Evolutionary conservation across 2,113 vertebrate genomes (phyloP).

Genomic region (Oxyruncus cristatus): DNA sequence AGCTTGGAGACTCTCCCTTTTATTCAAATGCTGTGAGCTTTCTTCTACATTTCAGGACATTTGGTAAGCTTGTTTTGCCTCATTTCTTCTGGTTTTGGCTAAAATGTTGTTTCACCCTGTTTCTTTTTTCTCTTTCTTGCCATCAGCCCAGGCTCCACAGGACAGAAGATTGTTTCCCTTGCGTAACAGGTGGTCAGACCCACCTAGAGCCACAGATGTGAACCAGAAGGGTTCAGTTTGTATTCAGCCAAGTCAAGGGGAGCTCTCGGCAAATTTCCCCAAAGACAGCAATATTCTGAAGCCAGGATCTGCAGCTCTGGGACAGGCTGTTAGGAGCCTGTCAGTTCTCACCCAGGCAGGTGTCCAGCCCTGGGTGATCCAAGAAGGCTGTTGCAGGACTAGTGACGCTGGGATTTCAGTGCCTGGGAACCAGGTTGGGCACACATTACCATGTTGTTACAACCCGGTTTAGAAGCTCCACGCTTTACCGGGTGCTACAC

Average conservation of each 20-base stretch:
- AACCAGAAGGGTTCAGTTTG: fast-evolving
- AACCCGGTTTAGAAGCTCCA: too few relatives aligned
- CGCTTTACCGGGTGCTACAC: too few relatives aligned
- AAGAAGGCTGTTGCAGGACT: not conserved
- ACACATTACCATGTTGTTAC: too few relatives aligned
- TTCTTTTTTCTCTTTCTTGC: not conserved
- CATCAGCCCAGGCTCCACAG: not conserved
- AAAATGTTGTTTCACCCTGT: not conserved
- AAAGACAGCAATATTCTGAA: not conserved
- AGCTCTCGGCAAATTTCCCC: not conserved
- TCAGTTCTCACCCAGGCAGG: fast-evolving
- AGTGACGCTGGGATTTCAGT: not conserved
- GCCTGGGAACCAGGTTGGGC: not conserved
- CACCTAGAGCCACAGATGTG: not conserved
- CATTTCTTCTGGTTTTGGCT: not conserved
- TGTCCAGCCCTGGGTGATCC: not conserved
- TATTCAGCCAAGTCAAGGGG: not conserved
- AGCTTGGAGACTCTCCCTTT: not conserved
- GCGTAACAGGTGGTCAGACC: not conserved
- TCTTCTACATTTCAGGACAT: not conserved
- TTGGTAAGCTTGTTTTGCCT: not conserved
- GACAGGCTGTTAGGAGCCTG: not conserved
- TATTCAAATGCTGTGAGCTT: not conserved
- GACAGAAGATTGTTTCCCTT: not conserved
- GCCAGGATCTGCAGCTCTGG: fast-evolving